phyloP scores from a whole-genome alignment of 2,888 invertebrate species.

The Corbicula japonica region DNA sequence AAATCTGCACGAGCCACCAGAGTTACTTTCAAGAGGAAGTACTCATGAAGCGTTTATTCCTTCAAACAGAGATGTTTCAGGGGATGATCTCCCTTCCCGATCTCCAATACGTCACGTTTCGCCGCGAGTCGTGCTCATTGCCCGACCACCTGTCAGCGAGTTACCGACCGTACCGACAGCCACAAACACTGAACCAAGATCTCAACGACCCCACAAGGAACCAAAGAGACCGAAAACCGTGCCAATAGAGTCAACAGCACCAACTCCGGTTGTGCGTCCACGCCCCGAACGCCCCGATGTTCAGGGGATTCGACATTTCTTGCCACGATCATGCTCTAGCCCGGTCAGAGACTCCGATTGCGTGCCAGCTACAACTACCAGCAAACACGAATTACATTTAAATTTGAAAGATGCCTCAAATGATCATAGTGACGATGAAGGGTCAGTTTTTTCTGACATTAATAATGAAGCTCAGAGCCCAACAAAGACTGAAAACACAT shows the following conservation, averaged over 20 bases:
- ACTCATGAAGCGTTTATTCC: constrained; percentile 41
- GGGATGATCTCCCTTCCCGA: constrained; percentile 34
- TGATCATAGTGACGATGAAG: constrained; percentile 20
- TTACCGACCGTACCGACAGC: constrained; percentile 15
- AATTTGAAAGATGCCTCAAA: background rate
- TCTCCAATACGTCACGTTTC: constrained; percentile 41
- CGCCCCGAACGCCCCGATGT: constrained; percentile 56
- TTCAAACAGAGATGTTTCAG: constrained; percentile 32
- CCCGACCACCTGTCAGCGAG: constrained; percentile 21
- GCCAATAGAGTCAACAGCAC: constrained; percentile 57
- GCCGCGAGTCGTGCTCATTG: constrained; percentile 35
- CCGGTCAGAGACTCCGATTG: constrained; percentile 31
- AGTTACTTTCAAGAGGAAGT: constrained; percentile 45
- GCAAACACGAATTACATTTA: too few relatives aligned
- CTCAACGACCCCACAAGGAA: constrained; percentile 45
- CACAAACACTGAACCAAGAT: constrained; percentile 16
- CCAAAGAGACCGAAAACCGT: constrained; percentile 60
- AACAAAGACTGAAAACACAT: background rate
- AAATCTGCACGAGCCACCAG: constrained; percentile 49
- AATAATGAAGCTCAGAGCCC: background rate
- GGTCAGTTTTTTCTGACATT: background rate
- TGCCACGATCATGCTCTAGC: constrained; percentile 54
- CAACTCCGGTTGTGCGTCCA: constrained; percentile 55
- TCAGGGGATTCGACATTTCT: constrained; percentile 49
- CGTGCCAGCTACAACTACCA: too few relatives aligned